phyloP scores from a whole-genome alignment of 2,113 vertebrate species.

The Typhlomys cinereus region DNA sequence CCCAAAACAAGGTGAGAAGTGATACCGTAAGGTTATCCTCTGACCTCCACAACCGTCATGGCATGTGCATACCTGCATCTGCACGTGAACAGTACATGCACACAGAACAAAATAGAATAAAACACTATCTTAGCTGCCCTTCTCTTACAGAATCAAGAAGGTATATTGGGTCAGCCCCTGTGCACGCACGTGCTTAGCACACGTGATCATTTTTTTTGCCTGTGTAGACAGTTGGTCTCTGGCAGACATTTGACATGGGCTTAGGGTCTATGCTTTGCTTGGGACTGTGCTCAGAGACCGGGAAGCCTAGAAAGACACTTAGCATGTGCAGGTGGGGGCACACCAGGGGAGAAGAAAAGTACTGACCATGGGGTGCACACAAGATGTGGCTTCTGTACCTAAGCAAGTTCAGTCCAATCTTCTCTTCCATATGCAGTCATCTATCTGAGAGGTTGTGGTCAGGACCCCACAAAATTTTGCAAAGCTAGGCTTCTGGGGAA shows the following conservation, averaged over 20 bases:
- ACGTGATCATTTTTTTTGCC: no score
- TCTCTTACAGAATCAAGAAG: slow-evolving; percentile 25
- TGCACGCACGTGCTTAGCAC: neutral
- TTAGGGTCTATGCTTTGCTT: neutral
- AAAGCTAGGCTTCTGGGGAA: neutral
- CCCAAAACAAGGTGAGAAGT: neutral
- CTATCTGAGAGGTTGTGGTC: neutral
- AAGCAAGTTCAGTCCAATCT: neutral
- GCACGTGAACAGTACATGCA: neutral
- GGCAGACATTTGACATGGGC: neutral
- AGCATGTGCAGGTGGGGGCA: neutral
- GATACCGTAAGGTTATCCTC: neutral
- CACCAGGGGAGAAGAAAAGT: neutral
- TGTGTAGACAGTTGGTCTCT: no score
- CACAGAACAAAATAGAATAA: no score
- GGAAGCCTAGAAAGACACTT: neutral
- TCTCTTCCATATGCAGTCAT: neutral
- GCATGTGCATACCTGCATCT: neutral
- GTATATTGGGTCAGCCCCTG: neutral
- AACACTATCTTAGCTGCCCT: neutral
- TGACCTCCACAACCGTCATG: neutral
- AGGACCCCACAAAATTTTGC: neutral
- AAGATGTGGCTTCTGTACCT: neutral
- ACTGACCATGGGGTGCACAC: no score
- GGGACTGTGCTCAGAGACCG: neutral